phyloP scores from a whole-genome alignment of 2,797 vertebrate genomes.

The Limnodromus scolopaceus region DNA sequence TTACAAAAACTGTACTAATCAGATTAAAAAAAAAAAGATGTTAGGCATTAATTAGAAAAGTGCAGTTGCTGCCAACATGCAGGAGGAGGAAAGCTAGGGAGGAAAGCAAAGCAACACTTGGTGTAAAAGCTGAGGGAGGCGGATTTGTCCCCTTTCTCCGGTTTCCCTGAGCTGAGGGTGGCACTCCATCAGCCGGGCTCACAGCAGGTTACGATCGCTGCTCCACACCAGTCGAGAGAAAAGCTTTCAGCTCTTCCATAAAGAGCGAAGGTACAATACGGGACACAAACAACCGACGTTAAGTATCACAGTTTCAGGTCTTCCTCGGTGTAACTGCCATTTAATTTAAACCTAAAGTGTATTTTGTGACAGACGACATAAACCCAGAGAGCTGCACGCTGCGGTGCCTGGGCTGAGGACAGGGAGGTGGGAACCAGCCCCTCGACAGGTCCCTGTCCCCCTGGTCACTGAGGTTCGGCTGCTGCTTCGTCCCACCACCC shows the following conservation, averaged over 20 bases:
- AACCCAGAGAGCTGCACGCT: accelerated
- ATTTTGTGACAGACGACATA: not conserved
- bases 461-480: accelerated
- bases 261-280: not conserved
- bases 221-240: not conserved
- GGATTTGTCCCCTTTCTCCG: not conserved
- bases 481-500: not conserved
- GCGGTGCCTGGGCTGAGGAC: accelerated
- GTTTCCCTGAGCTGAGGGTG: accelerated
- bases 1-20: not conserved
- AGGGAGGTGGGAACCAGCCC: not conserved
- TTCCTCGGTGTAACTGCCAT: not conserved
- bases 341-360: not conserved
- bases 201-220: not conserved
- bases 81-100: not conserved
- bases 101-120: not conserved
- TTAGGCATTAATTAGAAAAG: not conserved
- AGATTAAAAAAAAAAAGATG: not conserved
- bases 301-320: no score
- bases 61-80: accelerated
- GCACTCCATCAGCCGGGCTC: not conserved
- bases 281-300: accelerated
- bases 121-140: not conserved
- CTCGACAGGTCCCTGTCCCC: not conserved
- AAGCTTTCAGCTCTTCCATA: not conserved